Base-by-base conservation (phyloP, 2,888 invertebrate genomes). In the Melangyna quadrimaculata region DNA sequence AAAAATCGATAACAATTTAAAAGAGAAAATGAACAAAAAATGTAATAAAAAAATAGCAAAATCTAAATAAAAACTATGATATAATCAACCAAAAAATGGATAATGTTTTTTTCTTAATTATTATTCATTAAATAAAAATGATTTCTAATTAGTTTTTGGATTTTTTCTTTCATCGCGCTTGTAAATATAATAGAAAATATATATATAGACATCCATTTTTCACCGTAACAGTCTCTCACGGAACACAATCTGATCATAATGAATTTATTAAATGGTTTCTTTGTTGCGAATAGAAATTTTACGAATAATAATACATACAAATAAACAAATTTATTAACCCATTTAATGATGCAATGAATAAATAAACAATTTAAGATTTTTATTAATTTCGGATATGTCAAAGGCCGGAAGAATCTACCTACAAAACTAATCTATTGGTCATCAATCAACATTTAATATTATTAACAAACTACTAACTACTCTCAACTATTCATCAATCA, bases 11-110 rank as follows among this genome's bases (percentile, higher is more conserved):
- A 74, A 82, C 59, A 74, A 75, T 67, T 82, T 45, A 71, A 80
- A 65, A 43, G 71, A 71, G 48, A 74, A 72, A 81, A 67, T 48
- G 70, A 73, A 75, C 59, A 82, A 45, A 35, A 87, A 67, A 78
- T 84, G 61, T 82, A n/a, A 82, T 87, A 87, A 82, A 87, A 88
- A 89, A 89, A 83, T 87, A 78, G 87, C 70, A 88, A 88, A 89
- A 89, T 88, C 90, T 89, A 90, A 90, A 91, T 90, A 91, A 91
- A 89, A 90, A 89, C 90, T 91, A 91, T 91, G 91, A 89, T 88
- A 89, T 89, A 89, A 89, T 89, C 89, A 89, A 89, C 89, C 88
- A 89, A 89, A 88, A 88, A 88, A 73, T 22, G 77, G 72, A 48
- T 37, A 87, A 71, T 63, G 43, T 73, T 59, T 72, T 35, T 83